Percentiles rank a stretch among this genome's conserved stretches.
These are phyloP conservation scores for Eupithecia subumbrata DNA, from an alignment of 2,888 invertebrate species.

Conservation along the genomic window DNA sequence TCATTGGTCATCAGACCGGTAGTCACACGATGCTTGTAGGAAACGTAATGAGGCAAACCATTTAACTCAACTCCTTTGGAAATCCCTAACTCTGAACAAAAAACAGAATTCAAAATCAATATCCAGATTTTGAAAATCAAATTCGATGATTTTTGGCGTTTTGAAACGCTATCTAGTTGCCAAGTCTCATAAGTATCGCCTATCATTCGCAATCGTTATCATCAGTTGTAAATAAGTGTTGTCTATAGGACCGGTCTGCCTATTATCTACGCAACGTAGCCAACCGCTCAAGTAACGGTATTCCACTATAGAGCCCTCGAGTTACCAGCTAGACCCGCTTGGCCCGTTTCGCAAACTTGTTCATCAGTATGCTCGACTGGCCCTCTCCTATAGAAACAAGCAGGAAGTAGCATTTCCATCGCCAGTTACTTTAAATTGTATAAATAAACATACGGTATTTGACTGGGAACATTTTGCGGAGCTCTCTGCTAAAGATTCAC, in stretches of 20 bases:
- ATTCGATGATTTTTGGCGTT: neutral
- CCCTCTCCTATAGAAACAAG: slow-evolving; percentile 58
- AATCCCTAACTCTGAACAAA: neutral
- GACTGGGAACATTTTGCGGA: slow-evolving; percentile 3
- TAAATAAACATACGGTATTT: slow-evolving; percentile 26
- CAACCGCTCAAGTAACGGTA: slow-evolving; percentile 75
- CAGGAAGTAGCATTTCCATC: slow-evolving; percentile 59
- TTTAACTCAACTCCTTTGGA: slow-evolving; percentile 1
- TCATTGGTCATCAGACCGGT: slow-evolving; percentile 64
- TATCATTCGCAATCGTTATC: slow-evolving; percentile 57
- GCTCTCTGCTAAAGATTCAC: neutral
- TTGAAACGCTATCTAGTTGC: slow-evolving; percentile 44
- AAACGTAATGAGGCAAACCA: slow-evolving; percentile 43
- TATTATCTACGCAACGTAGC: slow-evolving; percentile 71
- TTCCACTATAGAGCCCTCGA: slow-evolving; percentile 63
- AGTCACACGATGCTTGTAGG: slow-evolving; percentile 46
- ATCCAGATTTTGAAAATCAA: neutral
- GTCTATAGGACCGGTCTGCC: slow-evolving; percentile 68
- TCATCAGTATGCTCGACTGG: slow-evolving; percentile 61
- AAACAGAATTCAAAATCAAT: neutral
- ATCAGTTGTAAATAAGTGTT: slow-evolving; percentile 54
- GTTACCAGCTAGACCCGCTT: slow-evolving; percentile 63
- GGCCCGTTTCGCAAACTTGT: slow-evolving; percentile 70
- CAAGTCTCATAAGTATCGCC: slow-evolving; percentile 48
- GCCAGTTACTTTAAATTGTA: slow-evolving; percentile 36